These are phyloP conservation scores for Deroplatys truncata DNA, from an alignment of 2,888 invertebrate genomes.

Conservation along the genomic window DNA sequence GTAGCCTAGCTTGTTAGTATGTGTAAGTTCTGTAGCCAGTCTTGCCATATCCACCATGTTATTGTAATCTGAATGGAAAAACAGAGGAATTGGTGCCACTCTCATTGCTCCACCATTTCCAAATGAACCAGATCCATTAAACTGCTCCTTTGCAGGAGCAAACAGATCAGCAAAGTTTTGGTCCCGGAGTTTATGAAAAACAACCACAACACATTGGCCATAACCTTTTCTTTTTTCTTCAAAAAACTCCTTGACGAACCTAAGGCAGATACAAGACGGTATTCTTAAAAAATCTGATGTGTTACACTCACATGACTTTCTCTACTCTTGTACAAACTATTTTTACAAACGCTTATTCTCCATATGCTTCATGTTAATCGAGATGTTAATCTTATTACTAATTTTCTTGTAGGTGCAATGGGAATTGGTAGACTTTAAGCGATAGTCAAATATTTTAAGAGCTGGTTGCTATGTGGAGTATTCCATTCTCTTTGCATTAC, in stretches of 20 bases:
- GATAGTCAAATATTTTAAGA: no score
- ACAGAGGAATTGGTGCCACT: slow-evolving; percentile 62
- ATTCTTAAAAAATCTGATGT: neutral
- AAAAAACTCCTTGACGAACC: slow-evolving; percentile 61
- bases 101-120: slow-evolving; percentile 80
- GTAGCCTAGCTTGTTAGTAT: slow-evolving; percentile 53
- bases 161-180: slow-evolving; percentile 55
- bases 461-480: no score
- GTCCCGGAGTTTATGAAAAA: slow-evolving; percentile 53
- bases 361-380: no score
- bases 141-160: slow-evolving; percentile 61
- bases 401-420: no score
- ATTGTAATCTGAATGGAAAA: slow-evolving; percentile 50
- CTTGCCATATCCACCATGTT: slow-evolving; percentile 49
- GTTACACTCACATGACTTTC: no score
- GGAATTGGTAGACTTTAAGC: no score
- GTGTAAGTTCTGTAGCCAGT: slow-evolving; percentile 57
- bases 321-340: no score
- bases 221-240: slow-evolving; percentile 61
- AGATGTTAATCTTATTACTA: no score
- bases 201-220: slow-evolving; percentile 55
- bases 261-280: slow-evolving; percentile 27
- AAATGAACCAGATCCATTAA: slow-evolving; percentile 63
- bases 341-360: no score
- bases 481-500: no score